Evolutionary conservation across 2,113 vertebrate species (phyloP), one percentile per base, ranked within the genome.

Genomic region (Lophius piscatorius): DNA sequence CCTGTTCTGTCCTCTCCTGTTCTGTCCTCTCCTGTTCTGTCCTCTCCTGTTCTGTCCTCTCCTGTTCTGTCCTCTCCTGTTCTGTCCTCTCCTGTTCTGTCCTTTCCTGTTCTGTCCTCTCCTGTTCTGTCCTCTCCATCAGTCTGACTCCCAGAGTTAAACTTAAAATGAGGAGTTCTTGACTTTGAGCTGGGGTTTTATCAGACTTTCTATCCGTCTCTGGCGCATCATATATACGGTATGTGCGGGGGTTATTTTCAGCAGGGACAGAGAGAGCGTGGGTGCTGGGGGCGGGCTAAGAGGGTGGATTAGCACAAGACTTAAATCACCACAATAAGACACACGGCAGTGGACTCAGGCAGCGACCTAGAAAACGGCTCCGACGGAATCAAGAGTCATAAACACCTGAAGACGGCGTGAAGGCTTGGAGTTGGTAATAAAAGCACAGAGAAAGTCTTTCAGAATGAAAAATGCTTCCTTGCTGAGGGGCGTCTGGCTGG

Each of bases 231-330:
- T n/a, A n/a, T n/a, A n/a, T n/a, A n/a, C 9, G 26, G 5, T 28
- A 5, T 9, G 29, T 31, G 6, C 31, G 12, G 56, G 20, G 51
- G 70, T 70, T 85, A 81, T 73, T 83, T 75, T 68, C 63, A 73
- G 60, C 57, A 6, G 20, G 69, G 34, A 26, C 39, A 8, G 22
- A 31, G 50, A 39, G 51, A 14, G 9, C 8, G 21, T 22, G 22
- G 3, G 22, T 24, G 36, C 39, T n/a, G 38, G n/a, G 31, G 49
- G 14, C n/a, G 2, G 51, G 17, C 65, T 55, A 71, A 29, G 70
- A 44, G 74, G 55, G 48, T n/a, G 71, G 70, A 78, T 82, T 78
- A 84, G 51, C 42, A 2, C 61, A 49, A 40, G 45, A 47, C 63
- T 66, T 70, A 70, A 26, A 73, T 79, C 58, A 51, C 35, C 50